Evolutionary conservation across 2,113 vertebrate species (phyloP).

Genomic region (Thamnaconus septentrionalis): DNA sequence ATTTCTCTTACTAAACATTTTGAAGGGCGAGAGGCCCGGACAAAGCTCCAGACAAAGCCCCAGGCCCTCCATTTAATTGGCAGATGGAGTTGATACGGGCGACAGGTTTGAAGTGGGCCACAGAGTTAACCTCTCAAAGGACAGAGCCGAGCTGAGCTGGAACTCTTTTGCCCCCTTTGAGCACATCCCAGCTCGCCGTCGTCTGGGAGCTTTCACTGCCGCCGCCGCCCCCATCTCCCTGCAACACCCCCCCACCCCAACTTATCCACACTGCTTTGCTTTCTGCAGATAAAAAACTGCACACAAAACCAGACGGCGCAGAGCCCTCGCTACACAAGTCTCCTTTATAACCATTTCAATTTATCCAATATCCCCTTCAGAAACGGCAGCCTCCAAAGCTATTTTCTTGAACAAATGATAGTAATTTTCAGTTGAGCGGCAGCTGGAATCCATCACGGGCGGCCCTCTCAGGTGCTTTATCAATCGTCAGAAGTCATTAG

Average conservation of each 20-base stretch:
- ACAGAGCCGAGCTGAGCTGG: slow-evolving; percentile 51
- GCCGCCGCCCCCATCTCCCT: background rate
- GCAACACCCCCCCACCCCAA: background rate
- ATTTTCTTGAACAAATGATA: slow-evolving; percentile 80
- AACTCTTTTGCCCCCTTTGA: slow-evolving; percentile 50
- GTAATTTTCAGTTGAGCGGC: slow-evolving; percentile 74
- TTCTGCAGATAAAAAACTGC: slow-evolving; percentile 58
- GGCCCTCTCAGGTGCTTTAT: slow-evolving; percentile 72
- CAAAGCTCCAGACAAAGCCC: slow-evolving; percentile 71
- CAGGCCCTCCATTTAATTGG: slow-evolving; percentile 75
- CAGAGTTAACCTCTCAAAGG: slow-evolving; percentile 76
- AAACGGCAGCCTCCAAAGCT: slow-evolving; percentile 69
- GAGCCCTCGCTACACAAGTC: slow-evolving; percentile 33
- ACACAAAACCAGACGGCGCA: slow-evolving; percentile 29
- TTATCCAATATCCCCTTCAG: slow-evolving; percentile 72
- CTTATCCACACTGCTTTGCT: slow-evolving; percentile 49
- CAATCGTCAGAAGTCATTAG: slow-evolving; percentile 79
- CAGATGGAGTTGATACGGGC: slow-evolving; percentile 74
- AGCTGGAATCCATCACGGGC: slow-evolving; percentile 65
- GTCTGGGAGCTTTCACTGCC: slow-evolving; percentile 46
- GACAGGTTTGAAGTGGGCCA: slow-evolving; percentile 70
- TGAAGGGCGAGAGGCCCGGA: slow-evolving; percentile 67
- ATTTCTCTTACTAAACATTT: slow-evolving; percentile 73
- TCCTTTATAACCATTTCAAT: slow-evolving; percentile 75
- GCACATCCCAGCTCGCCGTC: slow-evolving; percentile 30